These are phyloP conservation scores for Sebastes schlegelii DNA, from an alignment of 2,113 vertebrate genomes.

Conservation along the genomic window DNA sequence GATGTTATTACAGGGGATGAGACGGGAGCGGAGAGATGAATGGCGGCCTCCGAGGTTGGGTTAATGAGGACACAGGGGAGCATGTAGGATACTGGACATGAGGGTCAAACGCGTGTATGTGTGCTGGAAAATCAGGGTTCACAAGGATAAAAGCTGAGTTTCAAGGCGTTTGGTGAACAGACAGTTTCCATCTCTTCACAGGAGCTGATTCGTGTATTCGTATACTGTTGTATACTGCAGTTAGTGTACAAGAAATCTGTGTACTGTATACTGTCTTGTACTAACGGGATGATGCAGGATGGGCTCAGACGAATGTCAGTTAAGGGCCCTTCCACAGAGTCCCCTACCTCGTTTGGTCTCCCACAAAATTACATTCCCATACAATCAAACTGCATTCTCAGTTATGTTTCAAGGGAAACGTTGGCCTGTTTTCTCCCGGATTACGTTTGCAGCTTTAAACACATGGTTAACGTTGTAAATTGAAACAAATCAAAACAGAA, in stretches of 20 bases:
- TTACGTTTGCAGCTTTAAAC: too few species aligned
- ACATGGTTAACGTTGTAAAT: too few species aligned
- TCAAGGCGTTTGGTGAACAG: neutral
- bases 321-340: neutral
- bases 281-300: neutral
- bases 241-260: neutral
- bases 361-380: too few species aligned
- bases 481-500: too few species aligned
- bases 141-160: constrained; percentile 19
- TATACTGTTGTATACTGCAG: neutral
- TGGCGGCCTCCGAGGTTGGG: constrained; percentile 57
- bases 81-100: constrained; percentile 38
- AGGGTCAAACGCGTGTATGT: constrained; percentile 46
- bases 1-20: constrained; percentile 69
- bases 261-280: neutral
- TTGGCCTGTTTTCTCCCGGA: too few species aligned
- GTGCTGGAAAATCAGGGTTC: constrained; percentile 17
- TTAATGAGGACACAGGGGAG: constrained; percentile 76
- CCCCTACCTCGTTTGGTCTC: neutral
- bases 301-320: neutral
- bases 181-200: neutral
- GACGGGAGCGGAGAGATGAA: constrained; percentile 60
- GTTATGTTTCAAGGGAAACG: too few species aligned
- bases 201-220: neutral
- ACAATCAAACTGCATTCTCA: too few species aligned